phyloP scores from a whole-genome alignment of 2,888 invertebrate genomes.

The Melieria omissa region DNA sequence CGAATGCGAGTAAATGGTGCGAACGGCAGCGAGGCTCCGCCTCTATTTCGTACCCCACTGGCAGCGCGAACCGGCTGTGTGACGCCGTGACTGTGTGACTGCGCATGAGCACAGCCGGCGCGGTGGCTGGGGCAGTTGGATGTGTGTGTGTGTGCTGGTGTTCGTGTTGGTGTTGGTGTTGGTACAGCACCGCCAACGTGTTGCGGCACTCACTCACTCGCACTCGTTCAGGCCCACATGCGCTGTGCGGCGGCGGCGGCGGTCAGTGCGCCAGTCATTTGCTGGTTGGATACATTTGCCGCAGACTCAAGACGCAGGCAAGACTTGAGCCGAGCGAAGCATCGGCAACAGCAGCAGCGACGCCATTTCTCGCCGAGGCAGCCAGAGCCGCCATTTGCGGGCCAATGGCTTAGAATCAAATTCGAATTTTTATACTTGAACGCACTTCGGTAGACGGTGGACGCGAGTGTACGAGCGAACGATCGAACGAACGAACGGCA shows the following conservation, averaged over 20 bases:
- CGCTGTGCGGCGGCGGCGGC: not conserved
- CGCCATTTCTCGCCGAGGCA: slow-evolving; percentile 32
- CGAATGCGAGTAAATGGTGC: slow-evolving; percentile 41
- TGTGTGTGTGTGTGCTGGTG: slow-evolving; percentile 6
- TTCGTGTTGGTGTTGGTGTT: not conserved
- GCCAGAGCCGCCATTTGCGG: slow-evolving; percentile 45
- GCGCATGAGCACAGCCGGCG: not conserved
- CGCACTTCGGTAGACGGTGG: slow-evolving; percentile 46
- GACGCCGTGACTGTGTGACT: slow-evolving; percentile 19
- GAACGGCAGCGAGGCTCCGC: slow-evolving; percentile 51
- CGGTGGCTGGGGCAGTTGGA: no score
- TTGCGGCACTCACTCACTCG: slow-evolving; percentile 9
- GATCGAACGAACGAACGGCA: no score
- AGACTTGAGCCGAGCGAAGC: slow-evolving; percentile 21
- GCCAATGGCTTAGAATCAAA: slow-evolving; percentile 58
- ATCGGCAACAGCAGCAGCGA: slow-evolving; percentile 2
- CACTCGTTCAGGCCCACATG: slow-evolving; percentile 5
- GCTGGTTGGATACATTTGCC: not conserved
- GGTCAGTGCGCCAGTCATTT: not conserved
- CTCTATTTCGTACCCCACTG: slow-evolving; percentile 43
- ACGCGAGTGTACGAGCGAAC: slow-evolving; percentile 45
- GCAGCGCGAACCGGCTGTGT: not conserved
- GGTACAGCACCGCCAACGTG: not conserved
- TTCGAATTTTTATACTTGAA: slow-evolving; percentile 61
- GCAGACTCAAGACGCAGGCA: not conserved